Evolutionary conservation across 1,140 invertebrate genomes (phyloP), one percentile per base, ranked within the genome.

Genomic region (Caligus rogercresseyi): DNA sequence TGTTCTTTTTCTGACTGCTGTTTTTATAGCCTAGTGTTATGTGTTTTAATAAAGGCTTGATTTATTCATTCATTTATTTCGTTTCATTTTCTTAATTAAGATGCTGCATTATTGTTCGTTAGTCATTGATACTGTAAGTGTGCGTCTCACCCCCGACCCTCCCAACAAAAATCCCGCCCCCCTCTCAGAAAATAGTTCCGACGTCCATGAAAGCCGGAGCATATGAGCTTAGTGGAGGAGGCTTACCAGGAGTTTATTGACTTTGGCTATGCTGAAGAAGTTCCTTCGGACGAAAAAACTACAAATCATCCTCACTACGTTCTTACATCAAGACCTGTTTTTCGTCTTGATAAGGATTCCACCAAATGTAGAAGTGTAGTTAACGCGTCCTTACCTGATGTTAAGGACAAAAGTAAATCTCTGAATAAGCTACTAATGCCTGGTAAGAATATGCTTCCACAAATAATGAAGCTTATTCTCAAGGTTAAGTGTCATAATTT

Each of bases 371-470:
- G 54, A 2, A 56, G 19, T 14, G 54, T 56, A 2, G 24, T 2
- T 20, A 56, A 56, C 14, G 18, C 54, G 4, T 56, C 54, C 2
- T 18, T 56, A 2, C 15, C 54, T 21, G 20, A 56, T 20, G 18
- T 21, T 4, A 18, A 56, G 16, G 54, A 3, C 2, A 56, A 56
- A 56, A 20, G 15, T 25, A 20, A 25, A 20, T 56, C 54, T 13
- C 24, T 56, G 24, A 56, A 56, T 20, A 56, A 56, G 24, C 54
- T 56, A 2, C 24, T 56, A 25, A 21, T 56, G 54, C 19, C 54
- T 4, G 20, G 54, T 13, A 20, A 20, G 16, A 56, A 56, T 20
- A 56, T 56, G 54, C 54, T 56, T 20, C 54, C 20, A 3, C 54
- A 56, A 56, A 56, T 56, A 56, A 56, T 25, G 20, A 23, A 56